Evolutionary conservation across 2,113 vertebrate species (phyloP).

Genomic region (Grallaria varia): DNA sequence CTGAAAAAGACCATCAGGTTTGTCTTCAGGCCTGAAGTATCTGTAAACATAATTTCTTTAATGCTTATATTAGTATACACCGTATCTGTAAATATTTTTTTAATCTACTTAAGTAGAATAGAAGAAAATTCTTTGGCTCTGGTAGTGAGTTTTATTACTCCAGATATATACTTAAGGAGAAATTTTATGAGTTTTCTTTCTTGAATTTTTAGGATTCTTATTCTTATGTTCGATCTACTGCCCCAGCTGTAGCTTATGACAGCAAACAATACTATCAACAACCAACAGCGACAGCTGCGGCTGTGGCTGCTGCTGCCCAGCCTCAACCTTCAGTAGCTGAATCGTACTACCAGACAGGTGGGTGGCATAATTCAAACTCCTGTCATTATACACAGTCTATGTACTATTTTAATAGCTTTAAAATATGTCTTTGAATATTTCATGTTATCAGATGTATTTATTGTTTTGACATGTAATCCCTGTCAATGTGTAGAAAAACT

Average conservation of each 20-base stretch:
- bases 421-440: background rate
- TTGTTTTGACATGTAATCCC: background rate
- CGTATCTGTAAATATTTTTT: background rate
- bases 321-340: constrained; percentile 91
- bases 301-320: constrained; percentile 83
- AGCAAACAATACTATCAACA: constrained; percentile 97
- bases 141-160: background rate
- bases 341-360: constrained; percentile 94
- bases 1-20: background rate
- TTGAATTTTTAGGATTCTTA: constrained; percentile 82
- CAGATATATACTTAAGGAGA: background rate
- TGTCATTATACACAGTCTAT: background rate
- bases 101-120: background rate
- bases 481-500: background rate
- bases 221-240: constrained; percentile 90
- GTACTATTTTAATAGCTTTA: background rate
- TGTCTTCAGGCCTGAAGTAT: background rate
- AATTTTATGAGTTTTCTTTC: background rate
- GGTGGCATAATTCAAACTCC: background rate
- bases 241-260: constrained; percentile 90
- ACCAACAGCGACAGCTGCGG: constrained; percentile 83
- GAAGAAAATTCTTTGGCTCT: background rate
- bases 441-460: background rate
- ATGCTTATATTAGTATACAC: background rate
- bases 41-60: background rate